Evolutionary conservation across 2,888 invertebrate genomes (phyloP), one percentile per base, ranked within the genome.

Genomic region (Rhagophthalmus giganteus): DNA sequence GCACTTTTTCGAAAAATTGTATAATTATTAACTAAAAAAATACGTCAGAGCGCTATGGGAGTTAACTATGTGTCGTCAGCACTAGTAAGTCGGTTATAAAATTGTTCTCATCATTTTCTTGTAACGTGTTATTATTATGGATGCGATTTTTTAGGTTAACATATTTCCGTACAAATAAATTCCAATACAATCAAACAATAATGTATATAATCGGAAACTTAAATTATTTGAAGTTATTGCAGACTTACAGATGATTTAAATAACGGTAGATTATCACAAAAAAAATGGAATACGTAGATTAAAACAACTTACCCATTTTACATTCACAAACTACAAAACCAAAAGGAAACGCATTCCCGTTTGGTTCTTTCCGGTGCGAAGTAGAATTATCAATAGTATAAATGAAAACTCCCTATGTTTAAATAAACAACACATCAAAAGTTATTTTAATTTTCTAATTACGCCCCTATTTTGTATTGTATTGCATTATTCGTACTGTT

Each of bases 221-320:
- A 20, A 34, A 24, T 34, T 4, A 8, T 2, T 15, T 34, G 1
- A 20, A 34, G 16, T 24, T 15, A 34, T 16, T 20, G 6, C n/a
- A 20, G 7, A 20, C 20, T 20, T 20, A 20, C 20, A 20, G 7
- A 20, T 20, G 3, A 53, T 63, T 58, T 12, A 24, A 33, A 25
- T 26, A 14, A 9, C 7, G 10, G 7, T n/a, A 15, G 40, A 48
- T 48, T 33, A 10, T 40, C 15, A n/a, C n/a, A n/a, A 7, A 28
- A 15, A 27, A 33, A 48, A 38, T 24, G 5, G 1, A 1, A 26
- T 33, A 48, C 47, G 10, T 28, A 13, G 37, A 12, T 10, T 9
- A 49, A 53, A 56, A 60, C 60, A 65, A 79, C 85, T 83, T 79
- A 85, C 85, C 85, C 85, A 85, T 85, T 78, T 81, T 82, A 74